Conservation (phyloP, 1,140 invertebrate genomes). For the Halyomorpha halys region DNA sequence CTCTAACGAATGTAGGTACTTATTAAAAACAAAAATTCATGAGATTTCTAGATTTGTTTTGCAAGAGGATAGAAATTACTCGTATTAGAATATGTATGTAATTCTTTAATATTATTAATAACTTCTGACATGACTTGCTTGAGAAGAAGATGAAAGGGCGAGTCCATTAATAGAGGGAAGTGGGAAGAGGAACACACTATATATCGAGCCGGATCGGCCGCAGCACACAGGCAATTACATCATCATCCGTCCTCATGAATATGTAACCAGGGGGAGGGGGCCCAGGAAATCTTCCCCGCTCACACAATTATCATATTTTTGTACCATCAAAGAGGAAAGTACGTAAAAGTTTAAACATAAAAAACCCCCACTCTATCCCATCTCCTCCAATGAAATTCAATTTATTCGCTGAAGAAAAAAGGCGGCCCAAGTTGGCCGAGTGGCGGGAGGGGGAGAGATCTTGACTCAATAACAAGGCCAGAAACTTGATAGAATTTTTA, state of each 20-base stretch:
- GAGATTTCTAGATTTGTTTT: no score
- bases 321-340: constrained; percentile 31
- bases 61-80: no score
- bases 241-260: constrained; percentile 10
- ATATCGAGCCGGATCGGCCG: no score
- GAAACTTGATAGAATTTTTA: constrained; percentile 32
- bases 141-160: no score
- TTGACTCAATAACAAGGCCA: constrained; percentile 31
- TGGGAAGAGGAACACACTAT: no score
- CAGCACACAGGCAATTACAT: not conserved
- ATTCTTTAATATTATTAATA: no score
- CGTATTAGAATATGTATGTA: no score
- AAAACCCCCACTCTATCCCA: constrained; percentile 21
- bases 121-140: no score
- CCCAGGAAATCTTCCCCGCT: constrained; percentile 19
- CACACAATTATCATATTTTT: constrained; percentile 32
- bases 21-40: no score
- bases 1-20: no score
- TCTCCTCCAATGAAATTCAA: constrained; percentile 30
- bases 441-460: not conserved
- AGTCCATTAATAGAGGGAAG: no score
- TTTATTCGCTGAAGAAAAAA: constrained; percentile 29
- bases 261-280: not conserved
- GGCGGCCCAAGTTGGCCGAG: constrained; percentile 5
- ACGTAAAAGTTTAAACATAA: constrained; percentile 30